phyloP scores from a whole-genome alignment of 2,888 invertebrate species.

The Sphinx pinastri region DNA sequence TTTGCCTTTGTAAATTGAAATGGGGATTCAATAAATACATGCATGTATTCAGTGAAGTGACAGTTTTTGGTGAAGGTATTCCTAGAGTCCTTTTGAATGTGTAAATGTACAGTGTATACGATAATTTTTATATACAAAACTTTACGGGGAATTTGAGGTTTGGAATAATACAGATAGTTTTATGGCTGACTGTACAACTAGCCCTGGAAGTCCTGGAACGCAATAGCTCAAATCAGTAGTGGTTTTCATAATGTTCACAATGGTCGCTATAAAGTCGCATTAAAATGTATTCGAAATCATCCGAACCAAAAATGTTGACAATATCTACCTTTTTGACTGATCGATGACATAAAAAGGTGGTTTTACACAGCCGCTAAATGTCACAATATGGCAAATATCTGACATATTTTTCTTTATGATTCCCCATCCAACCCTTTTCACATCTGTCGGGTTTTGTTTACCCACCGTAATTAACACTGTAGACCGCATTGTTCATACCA shows the following conservation, averaged over 20 bases:
- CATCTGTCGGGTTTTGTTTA: constrained; percentile 37
- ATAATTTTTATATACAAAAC: too few species aligned
- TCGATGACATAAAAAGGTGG: constrained; percentile 24
- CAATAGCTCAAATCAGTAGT: too few species aligned
- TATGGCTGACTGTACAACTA: too few species aligned
- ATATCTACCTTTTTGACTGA: not conserved
- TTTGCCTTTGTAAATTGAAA: not conserved
- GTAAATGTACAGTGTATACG: too few species aligned
- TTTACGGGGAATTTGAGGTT: too few species aligned
- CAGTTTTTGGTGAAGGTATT: too few species aligned
- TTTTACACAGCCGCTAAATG: constrained; percentile 27
- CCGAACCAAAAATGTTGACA: not conserved
- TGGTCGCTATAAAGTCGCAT: too few species aligned
- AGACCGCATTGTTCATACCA: constrained; percentile 48
- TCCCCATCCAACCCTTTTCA: constrained; percentile 36
- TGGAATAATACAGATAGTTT: too few species aligned
- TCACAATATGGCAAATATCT: constrained; percentile 33
- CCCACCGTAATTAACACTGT: constrained; percentile 58
- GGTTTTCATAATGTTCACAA: too few species aligned
- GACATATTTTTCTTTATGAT: constrained; percentile 36
- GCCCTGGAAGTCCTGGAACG: too few species aligned
- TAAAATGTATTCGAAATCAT: not conserved
- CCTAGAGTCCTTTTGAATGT: too few species aligned
- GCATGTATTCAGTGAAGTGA: too few species aligned
- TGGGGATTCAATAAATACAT: not conserved